Conservation (phyloP, 2,888 invertebrate species). For the Hirtodrosophila trivittata region DNA sequence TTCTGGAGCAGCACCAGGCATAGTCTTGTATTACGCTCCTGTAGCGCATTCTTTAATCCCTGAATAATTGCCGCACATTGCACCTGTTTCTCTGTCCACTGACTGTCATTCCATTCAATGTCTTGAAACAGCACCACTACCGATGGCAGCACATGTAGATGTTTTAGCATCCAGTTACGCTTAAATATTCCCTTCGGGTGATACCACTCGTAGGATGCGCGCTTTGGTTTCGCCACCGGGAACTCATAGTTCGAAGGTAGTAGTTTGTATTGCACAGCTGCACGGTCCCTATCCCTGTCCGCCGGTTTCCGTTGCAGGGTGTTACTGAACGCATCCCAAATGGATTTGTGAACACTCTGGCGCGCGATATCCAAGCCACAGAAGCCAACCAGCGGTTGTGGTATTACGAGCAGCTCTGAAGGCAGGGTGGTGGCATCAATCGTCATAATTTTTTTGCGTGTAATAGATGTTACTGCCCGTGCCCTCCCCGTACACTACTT, state of each 20-base stretch:
- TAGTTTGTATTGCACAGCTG: constrained; percentile 92
- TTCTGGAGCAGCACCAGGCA: constrained; percentile 96
- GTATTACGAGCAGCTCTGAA: constrained; percentile 91
- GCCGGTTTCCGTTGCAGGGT: constrained; percentile 87
- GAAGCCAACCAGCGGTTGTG: constrained; percentile 93
- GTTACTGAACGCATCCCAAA: constrained; percentile 96
- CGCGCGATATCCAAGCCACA: constrained; percentile 93
- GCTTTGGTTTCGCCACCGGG: constrained; percentile 93
- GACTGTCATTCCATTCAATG: constrained; percentile 97
- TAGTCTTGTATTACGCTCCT: constrained; percentile 87
- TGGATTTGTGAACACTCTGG: constrained; percentile 94
- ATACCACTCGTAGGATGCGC: constrained; percentile 97
- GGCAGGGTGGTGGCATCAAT: constrained; percentile 90
- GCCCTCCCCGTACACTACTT: constrained; percentile 18
- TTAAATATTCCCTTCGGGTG: constrained; percentile 97
- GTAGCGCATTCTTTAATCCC: constrained; percentile 86
- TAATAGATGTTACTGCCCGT: constrained; percentile 26
- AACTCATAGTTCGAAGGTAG: constrained; percentile 93
- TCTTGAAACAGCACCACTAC: constrained; percentile 98
- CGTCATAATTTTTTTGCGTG: constrained; percentile 84
- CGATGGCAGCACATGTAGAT: constrained; percentile 94
- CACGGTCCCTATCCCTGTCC: constrained; percentile 87
- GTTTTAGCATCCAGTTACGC: constrained; percentile 97
- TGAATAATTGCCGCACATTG: constrained; percentile 96
- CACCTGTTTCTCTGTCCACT: constrained; percentile 97